phyloP scores from a whole-genome alignment of 2,888 invertebrate species.

The Erebia palarica region DNA sequence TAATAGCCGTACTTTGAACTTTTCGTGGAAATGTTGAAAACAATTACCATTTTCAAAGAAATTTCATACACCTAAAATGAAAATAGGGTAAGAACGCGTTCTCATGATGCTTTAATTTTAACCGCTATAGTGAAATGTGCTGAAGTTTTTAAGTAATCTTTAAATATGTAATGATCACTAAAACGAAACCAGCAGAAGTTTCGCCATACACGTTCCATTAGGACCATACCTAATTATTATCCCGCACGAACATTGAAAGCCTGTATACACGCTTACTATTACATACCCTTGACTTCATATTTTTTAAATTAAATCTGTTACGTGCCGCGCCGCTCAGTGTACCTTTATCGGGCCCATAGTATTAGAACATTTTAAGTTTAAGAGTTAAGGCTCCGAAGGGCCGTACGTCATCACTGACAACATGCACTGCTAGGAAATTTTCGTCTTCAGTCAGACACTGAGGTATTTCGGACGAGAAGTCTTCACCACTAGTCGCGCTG shows the following conservation, averaged over 20 bases:
- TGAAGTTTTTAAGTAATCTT: slow-evolving; percentile 7
- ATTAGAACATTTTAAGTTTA: too few species aligned
- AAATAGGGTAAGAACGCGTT: neutral
- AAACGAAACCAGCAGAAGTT: slow-evolving; percentile 10
- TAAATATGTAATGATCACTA: slow-evolving; percentile 6
- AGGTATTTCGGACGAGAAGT: too few species aligned
- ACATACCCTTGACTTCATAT: too few species aligned
- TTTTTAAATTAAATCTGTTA: too few species aligned
- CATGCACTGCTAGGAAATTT: too few species aligned
- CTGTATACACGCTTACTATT: neutral
- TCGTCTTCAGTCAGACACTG: too few species aligned
- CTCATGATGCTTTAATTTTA: neutral
- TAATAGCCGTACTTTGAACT: too few species aligned
- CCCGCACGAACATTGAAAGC: neutral
- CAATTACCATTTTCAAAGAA: slow-evolving; percentile 2
- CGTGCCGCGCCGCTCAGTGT: too few species aligned
- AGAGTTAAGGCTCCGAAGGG: too few species aligned
- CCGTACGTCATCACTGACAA: too few species aligned
- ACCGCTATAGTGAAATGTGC: neutral
- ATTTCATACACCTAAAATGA: neutral
- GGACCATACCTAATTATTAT: neutral
- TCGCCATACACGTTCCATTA: slow-evolving; percentile 2
- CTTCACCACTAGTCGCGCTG: too few species aligned
- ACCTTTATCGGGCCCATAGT: too few species aligned
- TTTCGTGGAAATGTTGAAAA: neutral